Base-by-base conservation (phyloP, 2,888 invertebrate genomes). In the Oxytorus armatus region DNA sequence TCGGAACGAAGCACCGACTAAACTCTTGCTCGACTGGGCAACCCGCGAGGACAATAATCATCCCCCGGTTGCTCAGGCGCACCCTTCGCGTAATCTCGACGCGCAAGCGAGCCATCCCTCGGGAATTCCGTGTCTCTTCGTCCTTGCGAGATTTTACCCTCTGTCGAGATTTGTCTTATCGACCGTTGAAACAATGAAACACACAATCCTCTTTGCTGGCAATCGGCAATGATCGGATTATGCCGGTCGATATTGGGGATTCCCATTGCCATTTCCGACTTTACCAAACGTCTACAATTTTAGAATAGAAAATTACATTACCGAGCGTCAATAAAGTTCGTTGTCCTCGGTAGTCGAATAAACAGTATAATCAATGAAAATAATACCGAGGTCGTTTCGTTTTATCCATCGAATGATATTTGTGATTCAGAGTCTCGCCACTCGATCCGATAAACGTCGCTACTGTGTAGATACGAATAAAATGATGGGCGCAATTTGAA, bases 1-100 rank as follows among this genome's bases (percentile, higher is more conserved):
- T 89, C 89, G 89, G 86, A 85, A 88, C 90, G 87, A 86, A n/a
- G 87, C 86, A 88, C 88, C 85, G 85, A 90, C 90, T 90, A 84
- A 89, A 87, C 89, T 88, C 89, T 89, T 89, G 86, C 55, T n/a
- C 86, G 82, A 84, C 81, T 83, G 85, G 65, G 85, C 86, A 87
- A 87, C 88, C 86, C 86, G 83, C 73, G 82, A 88, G 84, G 85
- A 87, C 85, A 63, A 74, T 65, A 65, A 84, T 84, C 84, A 77
- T 83, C 77, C 73, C 85, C 81, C 82, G 84, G 82, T 88, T 63
- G 80, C 80, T 74, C 69, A 77, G 73, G 80, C 80, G 80, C 80
- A 80, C 73, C 76, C 75, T 81, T 42, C 14, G 57, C 49, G 44
- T 63, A 69, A 63, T 73, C 80, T 74, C 76, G 39, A 57, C 66